phyloP scores from a whole-genome alignment of 2,797 vertebrate species.

The Spheniscus humboldti region DNA sequence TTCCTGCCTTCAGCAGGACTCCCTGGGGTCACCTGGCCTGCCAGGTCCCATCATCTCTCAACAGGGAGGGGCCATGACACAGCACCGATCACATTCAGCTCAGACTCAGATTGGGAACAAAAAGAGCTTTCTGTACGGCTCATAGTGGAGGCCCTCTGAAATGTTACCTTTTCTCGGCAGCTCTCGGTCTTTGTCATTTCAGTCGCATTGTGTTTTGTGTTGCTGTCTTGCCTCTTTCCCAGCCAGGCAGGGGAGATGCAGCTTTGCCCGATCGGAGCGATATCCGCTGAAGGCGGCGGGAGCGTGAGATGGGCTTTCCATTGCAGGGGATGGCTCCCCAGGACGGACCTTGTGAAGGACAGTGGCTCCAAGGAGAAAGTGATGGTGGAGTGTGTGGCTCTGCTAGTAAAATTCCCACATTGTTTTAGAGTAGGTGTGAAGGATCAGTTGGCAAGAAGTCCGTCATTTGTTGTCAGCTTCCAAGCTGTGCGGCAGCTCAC shows the following conservation, averaged over 20 bases:
- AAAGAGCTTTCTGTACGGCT: conserved; percentile 56
- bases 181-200: conserved; percentile 65
- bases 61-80: conserved; percentile 64
- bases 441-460: not conserved
- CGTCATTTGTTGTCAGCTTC: not conserved
- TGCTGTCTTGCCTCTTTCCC: conserved; percentile 72
- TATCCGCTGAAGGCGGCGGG: not conserved
- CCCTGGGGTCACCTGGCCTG: conserved; percentile 65
- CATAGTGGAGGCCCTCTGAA: conserved; percentile 64
- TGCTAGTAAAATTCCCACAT: not conserved
- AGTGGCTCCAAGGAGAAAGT: not conserved
- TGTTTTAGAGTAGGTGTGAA: not conserved
- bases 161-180: conserved; percentile 59
- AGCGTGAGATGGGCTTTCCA: not conserved
- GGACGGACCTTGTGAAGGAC: not conserved
- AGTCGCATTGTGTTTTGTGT: conserved; percentile 46
- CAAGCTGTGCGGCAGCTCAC: not conserved
- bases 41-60: conserved; percentile 67
- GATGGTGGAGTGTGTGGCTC: not conserved
- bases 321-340: not conserved
- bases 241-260: conserved; percentile 49
- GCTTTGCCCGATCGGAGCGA: not conserved
- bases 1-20: conserved; percentile 60
- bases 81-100: conserved; percentile 47
- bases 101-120: conserved; percentile 23